A percentile compares a stretch with the other conserved stretches of the same genome.
phyloP scores from a whole-genome alignment of 1,140 invertebrate genomes.

The Apis dorsata region DNA sequence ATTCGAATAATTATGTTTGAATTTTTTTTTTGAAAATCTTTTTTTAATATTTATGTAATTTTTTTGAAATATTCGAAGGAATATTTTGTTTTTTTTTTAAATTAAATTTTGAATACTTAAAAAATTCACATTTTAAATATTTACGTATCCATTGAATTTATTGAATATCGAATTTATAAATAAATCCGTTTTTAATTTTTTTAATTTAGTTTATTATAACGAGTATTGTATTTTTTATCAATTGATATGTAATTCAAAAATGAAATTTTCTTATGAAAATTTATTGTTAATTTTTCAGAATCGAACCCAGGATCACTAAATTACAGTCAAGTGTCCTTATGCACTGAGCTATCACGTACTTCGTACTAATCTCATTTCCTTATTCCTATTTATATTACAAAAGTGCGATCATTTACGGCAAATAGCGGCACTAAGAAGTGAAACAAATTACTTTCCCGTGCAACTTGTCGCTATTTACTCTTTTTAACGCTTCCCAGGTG shows the following conservation, averaged over 20 bases:
- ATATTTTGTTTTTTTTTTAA: no score
- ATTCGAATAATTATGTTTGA: not conserved
- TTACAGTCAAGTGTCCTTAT: not conserved
- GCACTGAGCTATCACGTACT: not conserved
- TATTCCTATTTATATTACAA: not conserved
- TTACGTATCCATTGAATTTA: no score
- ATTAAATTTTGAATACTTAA: no score
- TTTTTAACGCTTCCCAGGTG: not conserved
- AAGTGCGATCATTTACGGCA: not conserved
- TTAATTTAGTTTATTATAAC: no score
- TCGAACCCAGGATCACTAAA: not conserved
- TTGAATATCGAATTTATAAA: no score
- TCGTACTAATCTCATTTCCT: not conserved
- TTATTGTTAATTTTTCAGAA: not conserved
- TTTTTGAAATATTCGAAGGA: no score
- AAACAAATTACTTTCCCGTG: slow-evolving; percentile 1
- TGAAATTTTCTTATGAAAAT: not conserved
- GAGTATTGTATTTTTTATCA: no score
- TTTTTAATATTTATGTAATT: no score
- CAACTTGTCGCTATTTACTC: not conserved
- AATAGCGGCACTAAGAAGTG: not conserved
- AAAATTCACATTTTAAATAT: no score
- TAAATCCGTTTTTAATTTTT: no score
- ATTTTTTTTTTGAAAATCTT: no score
- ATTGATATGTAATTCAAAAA: not conserved